phyloP scores from a whole-genome alignment of 2,113 vertebrate species.

The Xenus cinereus region DNA sequence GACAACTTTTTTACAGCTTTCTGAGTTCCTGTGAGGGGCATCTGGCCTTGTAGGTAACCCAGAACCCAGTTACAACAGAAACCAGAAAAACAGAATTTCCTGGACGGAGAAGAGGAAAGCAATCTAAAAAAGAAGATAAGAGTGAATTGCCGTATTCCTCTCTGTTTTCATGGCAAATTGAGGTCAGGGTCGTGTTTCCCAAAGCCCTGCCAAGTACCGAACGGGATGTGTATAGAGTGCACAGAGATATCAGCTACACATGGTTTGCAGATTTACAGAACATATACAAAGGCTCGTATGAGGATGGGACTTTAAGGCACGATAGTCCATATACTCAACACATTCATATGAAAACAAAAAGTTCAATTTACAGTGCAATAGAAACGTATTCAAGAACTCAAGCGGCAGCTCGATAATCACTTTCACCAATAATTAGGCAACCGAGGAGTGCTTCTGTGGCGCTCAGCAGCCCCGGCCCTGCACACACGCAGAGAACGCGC shows the following conservation, averaged over 20 bases:
- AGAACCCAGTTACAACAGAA: neutral
- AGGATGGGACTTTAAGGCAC: slow-evolving; percentile 65
- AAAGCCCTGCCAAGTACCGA: neutral
- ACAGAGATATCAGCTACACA: neutral
- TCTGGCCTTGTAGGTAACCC: neutral
- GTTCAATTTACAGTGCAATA: slow-evolving; percentile 54
- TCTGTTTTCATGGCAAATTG: neutral
- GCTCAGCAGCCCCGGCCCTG: neutral
- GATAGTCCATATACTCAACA: slow-evolving; percentile 45
- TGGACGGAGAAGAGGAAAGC: neutral
- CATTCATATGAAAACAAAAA: slow-evolving; percentile 45
- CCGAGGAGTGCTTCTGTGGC: rapidly evolving
- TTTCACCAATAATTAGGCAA: neutral
- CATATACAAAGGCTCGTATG: slow-evolving; percentile 2
- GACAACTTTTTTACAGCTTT: slow-evolving; percentile 42
- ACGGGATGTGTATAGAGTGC: neutral
- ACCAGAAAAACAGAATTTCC: neutral
- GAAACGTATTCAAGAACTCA: neutral
- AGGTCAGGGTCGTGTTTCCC: neutral
- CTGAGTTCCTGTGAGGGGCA: neutral
- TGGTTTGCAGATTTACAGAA: neutral
- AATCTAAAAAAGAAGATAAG: neutral
- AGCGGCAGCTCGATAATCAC: neutral
- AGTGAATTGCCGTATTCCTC: neutral
- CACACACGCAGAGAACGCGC: neutral